These are phyloP conservation scores for Apodemia zela DNA, from an alignment of 2,888 invertebrate genomes.

Conservation along the genomic window DNA sequence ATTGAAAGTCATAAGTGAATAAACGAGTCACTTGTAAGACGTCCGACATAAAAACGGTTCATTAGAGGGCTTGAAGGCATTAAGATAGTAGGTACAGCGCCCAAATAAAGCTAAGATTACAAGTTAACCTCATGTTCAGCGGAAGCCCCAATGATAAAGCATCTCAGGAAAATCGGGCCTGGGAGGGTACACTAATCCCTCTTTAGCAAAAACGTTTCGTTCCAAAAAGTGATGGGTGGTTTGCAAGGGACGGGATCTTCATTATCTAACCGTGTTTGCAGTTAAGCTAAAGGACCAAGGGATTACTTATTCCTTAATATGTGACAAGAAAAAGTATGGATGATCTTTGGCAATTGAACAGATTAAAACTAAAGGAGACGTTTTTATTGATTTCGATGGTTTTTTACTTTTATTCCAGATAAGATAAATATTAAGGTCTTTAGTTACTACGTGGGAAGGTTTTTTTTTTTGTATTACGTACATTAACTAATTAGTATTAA, in stretches of 20 bases:
- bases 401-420: no score
- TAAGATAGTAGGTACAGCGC: constrained; percentile 63
- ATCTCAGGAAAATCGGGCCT: constrained; percentile 75
- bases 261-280: constrained; percentile 75
- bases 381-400: no score
- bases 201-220: constrained; percentile 80
- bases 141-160: constrained; percentile 79
- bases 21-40: constrained; percentile 37
- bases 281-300: constrained; percentile 69
- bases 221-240: constrained; percentile 79
- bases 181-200: constrained; percentile 78
- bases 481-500: no score
- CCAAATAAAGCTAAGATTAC: constrained; percentile 79
- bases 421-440: no score
- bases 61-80: constrained; percentile 67
- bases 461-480: no score
- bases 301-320: constrained; percentile 50
- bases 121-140: constrained; percentile 80
- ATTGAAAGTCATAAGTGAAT: neutral
- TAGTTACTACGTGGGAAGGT: no score
- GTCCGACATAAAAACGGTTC: constrained; percentile 65
- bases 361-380: neutral
- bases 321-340: constrained; percentile 26
- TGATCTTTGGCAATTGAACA: constrained; percentile 12
- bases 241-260: constrained; percentile 74